Conservation (phyloP, 92 coral and sea anemone genomes). For the Pocillopora grandis region DNA sequence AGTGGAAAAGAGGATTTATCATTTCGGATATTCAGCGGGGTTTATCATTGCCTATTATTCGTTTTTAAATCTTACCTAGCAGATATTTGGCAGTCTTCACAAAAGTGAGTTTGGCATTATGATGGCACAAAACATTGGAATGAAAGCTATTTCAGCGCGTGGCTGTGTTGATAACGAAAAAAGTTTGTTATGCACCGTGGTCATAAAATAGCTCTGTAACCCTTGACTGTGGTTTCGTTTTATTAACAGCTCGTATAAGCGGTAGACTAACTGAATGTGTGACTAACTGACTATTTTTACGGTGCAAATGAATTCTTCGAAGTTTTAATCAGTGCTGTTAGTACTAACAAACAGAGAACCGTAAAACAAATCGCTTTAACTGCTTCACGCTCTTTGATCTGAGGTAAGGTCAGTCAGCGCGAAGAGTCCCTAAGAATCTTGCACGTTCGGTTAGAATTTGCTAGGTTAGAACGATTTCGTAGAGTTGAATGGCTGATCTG, state of each 20-base stretch:
- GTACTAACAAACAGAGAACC: slow-evolving; percentile 1
- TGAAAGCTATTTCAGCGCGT: neutral
- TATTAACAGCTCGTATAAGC: no score
- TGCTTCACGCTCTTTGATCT: slow-evolving; percentile 3
- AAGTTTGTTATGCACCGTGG: neutral
- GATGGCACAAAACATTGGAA: neutral
- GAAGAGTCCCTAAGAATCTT: neutral
- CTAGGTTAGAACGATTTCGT: no score
- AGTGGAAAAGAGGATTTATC: no score
- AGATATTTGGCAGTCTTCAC: neutral
- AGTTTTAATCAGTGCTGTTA: neutral
- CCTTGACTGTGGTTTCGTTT: no score
- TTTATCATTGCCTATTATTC: no score
- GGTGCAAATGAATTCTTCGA: no score
- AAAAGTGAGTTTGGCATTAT: no score
- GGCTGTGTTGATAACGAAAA: neutral
- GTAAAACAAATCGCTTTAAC: neutral
- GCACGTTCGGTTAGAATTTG: neutral
- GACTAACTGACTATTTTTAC: no score
- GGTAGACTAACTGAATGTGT: no score
- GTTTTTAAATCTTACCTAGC: no score
- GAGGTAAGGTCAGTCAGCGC: neutral
- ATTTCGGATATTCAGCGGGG: no score
- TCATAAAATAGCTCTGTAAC: neutral
- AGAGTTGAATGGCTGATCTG: neutral